Conservation (phyloP, 2,113 vertebrate genomes). For the Toxotes jaculatrix region DNA sequence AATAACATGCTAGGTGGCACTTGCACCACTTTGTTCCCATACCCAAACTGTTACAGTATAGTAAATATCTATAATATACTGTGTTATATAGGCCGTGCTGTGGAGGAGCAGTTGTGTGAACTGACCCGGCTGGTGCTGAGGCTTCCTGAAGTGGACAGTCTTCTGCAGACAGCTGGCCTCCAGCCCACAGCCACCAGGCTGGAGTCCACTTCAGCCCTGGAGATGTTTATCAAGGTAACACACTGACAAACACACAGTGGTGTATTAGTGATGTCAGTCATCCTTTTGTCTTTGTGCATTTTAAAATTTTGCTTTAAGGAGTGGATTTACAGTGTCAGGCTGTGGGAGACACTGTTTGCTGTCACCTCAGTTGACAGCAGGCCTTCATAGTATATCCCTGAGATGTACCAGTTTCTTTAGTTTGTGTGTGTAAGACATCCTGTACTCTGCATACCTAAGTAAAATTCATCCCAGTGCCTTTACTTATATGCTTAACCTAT, state of each 20-base stretch:
- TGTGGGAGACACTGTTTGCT: neutral
- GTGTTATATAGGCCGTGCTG: constrained; percentile 80
- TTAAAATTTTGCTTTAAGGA: neutral
- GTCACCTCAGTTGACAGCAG: neutral
- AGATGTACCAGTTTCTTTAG: neutral
- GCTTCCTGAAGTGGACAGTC: constrained; percentile 90
- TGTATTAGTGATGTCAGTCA: neutral
- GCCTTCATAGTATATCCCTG: neutral
- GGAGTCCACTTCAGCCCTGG: constrained; percentile 87
- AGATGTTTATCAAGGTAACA: constrained; percentile 91
- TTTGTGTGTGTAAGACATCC: neutral
- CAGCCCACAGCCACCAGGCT: constrained; percentile 75
- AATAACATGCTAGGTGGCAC: neutral
- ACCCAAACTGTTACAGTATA: neutral
- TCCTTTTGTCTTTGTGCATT: neutral
- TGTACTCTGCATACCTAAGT: neutral
- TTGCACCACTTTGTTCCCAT: neutral
- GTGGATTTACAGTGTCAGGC: neutral
- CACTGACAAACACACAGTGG: neutral
- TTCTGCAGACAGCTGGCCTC: constrained; percentile 86
- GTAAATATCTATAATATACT: neutral
- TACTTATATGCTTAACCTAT: neutral
- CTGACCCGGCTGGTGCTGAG: constrained; percentile 92
- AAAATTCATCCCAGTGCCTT: neutral
- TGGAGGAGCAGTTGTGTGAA: constrained; percentile 90